Evolutionary conservation across 2,113 vertebrate species (phyloP), one percentile per base, ranked within the genome.

Genomic region (Carassius gibelio): DNA sequence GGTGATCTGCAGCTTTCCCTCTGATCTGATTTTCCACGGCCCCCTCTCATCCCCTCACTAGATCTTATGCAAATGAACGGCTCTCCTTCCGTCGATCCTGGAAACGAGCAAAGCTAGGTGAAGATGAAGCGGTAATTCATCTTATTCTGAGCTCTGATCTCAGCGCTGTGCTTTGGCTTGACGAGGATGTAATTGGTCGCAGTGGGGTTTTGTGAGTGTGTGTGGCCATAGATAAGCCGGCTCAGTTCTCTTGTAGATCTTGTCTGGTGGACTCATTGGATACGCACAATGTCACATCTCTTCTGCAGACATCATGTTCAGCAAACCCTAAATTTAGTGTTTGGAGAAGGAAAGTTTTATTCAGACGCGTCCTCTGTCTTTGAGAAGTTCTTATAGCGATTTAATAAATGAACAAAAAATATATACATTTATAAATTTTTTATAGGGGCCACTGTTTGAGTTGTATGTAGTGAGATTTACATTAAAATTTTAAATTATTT

Each of bases 171-270:
- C 69, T 80, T 64, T 81, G 38, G 86, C 34, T 82, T 30, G 42
- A 38, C 81, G 88, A 85, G 88, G 30, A 17, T 78, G 88, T 93
- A 93, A 93, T 94, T 92, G 92, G 91, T 93, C 89, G 91, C 92
- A 69, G 50, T 9, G 81, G 92, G 90, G 83, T 77, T 11, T 2
- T 50, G 66, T 75, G 80, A 85, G 89, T 87, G 88, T 77, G 15
- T 76, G 84, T 57, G 34, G 19, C 34, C 17, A 6, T 8, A 61
- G 75, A 59, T 36, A 55, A 77, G 69, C 36, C 34, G 30, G 66
- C 6, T 69, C 30, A 36, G 66, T 69, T 69, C 30, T 69, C 66
- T 68, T 5, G 19, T 34, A 14, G 55, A 36, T 79, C 19, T 17
- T 77, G 52, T 59, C 52, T 36, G 48, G 23, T 48, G 42, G 42